Base-by-base conservation (phyloP, 1,140 invertebrate species). In the Spodoptera litura region DNA sequence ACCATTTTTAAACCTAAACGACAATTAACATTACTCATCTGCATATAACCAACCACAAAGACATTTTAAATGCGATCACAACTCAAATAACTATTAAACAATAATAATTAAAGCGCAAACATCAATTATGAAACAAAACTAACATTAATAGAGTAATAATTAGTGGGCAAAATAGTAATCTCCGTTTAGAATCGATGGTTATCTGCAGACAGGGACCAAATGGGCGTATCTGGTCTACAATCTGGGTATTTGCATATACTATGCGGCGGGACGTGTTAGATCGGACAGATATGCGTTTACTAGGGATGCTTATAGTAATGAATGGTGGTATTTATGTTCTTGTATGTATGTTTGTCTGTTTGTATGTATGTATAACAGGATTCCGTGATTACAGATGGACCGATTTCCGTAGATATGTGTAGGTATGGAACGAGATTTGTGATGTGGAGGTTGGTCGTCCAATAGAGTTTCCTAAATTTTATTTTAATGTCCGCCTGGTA, bases 91-190 rank as follows among this genome's bases (percentile, higher is more conserved):
- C 61, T n/a, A 15, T 64, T 44, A 44, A 44, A 44, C 38, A 64
- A 64, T 20, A 9, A n/a, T 11, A 64, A 44, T 44, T 38, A 68
- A 68, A 68, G 3, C 49, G 4, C 49, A 59, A 20, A 12, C 35
- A 59, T 44, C 20, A 49, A 73, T 73, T 56, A n/a, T 15, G 52
- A 51, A 73, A 73, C 71, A 59, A 73, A 73, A 59, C 71, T 4
- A 70, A 70, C 66, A 70, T 70, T 73, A 58, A 73, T 73, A 73
- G 53, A 73, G 71, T 73, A 73, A 73, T 73, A 73, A 73, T 73
- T 73, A 73, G 71, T 59, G 56, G 35, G 55, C 35, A 44, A 73
- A 73, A 73, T 73, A 61, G 71, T 61, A 73, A 73, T 73, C 55
- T 56, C 55, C 5, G 38, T 38, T 49, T 35, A 70, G 25, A 31